Evolutionary conservation across 2,113 vertebrate species (phyloP).

Genomic region (Peromyscus leucopus): DNA sequence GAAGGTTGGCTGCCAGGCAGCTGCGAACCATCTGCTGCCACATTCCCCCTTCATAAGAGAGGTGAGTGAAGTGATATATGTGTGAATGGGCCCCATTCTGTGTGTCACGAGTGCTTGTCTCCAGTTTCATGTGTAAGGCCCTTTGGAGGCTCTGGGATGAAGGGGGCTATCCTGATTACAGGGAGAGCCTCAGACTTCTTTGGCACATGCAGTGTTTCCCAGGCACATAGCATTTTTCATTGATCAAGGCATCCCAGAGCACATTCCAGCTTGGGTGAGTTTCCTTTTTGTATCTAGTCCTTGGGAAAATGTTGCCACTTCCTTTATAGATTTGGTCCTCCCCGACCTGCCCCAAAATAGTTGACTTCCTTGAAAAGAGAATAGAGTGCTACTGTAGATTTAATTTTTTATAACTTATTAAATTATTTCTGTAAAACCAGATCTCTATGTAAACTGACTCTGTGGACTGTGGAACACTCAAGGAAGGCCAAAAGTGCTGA

Average conservation of each 20-base stretch:
- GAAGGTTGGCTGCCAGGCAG: slow-evolving; percentile 59
- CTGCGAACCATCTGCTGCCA: slow-evolving; percentile 78
- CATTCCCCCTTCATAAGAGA: slow-evolving; percentile 80
- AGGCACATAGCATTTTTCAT: slow-evolving; percentile 72
- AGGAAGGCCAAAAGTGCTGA: background rate
- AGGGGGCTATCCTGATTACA: slow-evolving; percentile 79
- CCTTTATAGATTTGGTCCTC: background rate
- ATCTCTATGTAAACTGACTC: background rate
- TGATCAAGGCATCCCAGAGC: slow-evolving; percentile 70
- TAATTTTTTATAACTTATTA: slow-evolving; percentile 55
- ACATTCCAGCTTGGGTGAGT: slow-evolving; percentile 72
- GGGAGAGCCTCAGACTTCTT: slow-evolving; percentile 42
- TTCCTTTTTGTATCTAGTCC: slow-evolving; percentile 62
- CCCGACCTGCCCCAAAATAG: background rate
- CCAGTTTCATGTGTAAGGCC: slow-evolving; percentile 78
- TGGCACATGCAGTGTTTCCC: slow-evolving; percentile 74
- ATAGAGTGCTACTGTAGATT: slow-evolving; percentile 17
- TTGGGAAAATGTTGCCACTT: slow-evolving; percentile 72
- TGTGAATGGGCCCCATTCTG: slow-evolving; percentile 66
- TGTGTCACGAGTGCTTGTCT: slow-evolving; percentile 79
- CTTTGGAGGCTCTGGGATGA: slow-evolving; percentile 64
- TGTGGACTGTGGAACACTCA: background rate
- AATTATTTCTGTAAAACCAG: slow-evolving; percentile 50
- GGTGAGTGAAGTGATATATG: slow-evolving; percentile 76
- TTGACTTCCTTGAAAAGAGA: slow-evolving; percentile 55